phyloP scores from a whole-genome alignment of 1,140 invertebrate genomes.

The Ceratina australensis region DNA sequence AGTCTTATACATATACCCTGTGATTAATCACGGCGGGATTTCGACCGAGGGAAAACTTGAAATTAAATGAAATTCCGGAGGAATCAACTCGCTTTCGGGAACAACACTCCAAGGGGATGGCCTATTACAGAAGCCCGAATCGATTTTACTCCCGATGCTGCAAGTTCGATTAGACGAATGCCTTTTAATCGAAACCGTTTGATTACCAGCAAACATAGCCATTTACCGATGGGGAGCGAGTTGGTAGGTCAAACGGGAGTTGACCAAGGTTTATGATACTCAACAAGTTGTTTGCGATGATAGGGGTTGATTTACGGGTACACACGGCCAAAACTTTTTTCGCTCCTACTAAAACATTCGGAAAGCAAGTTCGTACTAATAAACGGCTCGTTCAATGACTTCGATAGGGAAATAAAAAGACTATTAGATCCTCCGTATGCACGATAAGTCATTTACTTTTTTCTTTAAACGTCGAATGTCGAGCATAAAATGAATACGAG shows the following conservation, averaged over 20 bases:
- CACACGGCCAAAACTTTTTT: neutral
- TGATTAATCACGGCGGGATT: neutral
- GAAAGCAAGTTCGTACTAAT: no score
- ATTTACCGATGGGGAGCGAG: neutral
- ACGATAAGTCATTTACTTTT: no score
- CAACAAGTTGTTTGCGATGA: neutral
- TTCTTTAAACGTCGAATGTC: no score
- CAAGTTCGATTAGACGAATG: neutral
- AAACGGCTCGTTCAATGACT: no score
- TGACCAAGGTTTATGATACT: neutral
- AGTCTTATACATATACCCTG: neutral
- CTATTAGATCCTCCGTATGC: no score
- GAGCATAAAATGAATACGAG: no score
- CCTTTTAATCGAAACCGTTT: neutral
- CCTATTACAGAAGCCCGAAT: no score
- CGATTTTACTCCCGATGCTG: neutral
- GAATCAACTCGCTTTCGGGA: neutral
- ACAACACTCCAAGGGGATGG: no score
- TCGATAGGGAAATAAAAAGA: no score
- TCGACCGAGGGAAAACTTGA: neutral
- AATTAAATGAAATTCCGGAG: neutral
- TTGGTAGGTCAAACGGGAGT: neutral
- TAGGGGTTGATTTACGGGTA: neutral
- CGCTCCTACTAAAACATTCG: no score
- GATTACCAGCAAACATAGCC: constrained; percentile 3